These are phyloP conservation scores for Yasuhikotakia modesta DNA, from an alignment of 2,797 vertebrate genomes.

Conservation along the genomic window DNA sequence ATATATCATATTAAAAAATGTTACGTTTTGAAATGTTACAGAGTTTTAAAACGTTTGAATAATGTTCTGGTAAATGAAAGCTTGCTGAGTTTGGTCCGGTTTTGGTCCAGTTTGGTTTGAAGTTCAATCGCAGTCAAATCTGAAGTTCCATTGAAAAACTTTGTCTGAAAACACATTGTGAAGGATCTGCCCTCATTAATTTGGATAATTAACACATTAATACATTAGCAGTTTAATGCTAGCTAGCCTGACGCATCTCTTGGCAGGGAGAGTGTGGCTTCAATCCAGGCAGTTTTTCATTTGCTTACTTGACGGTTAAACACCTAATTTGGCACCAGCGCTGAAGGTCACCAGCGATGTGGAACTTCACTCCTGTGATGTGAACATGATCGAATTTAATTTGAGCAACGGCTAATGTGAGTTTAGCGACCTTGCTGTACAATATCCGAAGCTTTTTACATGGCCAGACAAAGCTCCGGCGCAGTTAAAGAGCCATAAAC, in stretches of 20 bases:
- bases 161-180: conserved; percentile 33
- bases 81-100: conserved; percentile 1
- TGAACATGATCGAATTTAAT: conserved; percentile 63
- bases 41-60: no score
- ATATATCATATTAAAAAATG: no score
- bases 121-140: conserved; percentile 22
- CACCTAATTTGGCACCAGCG: conserved; percentile 62
- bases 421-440: conserved; percentile 56
- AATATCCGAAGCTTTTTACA: conserved; percentile 36
- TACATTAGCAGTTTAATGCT: conserved; percentile 53
- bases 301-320: conserved; percentile 65
- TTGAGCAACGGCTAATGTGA: conserved; percentile 51
- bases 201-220: conserved; percentile 61
- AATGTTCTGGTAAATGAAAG: no score
- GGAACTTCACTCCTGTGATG: conserved; percentile 61
- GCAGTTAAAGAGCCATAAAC: conserved; percentile 24
- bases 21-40: no score
- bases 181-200: conserved; percentile 53
- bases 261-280: conserved; percentile 48
- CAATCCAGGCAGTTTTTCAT: conserved; percentile 55
- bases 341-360: conserved; percentile 60
- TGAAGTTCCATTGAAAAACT: conserved; percentile 37
- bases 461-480: conserved; percentile 12
- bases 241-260: conserved; percentile 49
- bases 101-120: conserved; percentile 6